Evolutionary conservation across 2,888 invertebrate genomes (phyloP).

Genomic region (Apoda limacodes): DNA sequence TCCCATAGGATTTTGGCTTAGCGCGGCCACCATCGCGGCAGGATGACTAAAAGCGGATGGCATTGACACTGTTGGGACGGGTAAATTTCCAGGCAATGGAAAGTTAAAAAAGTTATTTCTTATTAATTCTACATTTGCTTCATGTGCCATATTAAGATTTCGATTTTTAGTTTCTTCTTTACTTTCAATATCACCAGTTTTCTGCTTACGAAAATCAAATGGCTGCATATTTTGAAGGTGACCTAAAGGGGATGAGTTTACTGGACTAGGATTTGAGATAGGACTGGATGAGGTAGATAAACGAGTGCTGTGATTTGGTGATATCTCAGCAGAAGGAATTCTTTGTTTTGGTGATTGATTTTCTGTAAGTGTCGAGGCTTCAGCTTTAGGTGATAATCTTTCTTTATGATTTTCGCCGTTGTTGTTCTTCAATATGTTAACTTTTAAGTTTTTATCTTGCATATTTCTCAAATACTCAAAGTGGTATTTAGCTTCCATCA

Average conservation of each 20-base stretch:
- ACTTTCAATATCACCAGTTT: conserved; percentile 38
- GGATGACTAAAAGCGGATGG: conserved; percentile 70
- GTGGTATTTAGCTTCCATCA: conserved; percentile 58
- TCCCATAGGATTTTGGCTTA: conserved; percentile 71
- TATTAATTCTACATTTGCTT: conserved; percentile 71
- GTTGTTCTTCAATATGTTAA: conserved; percentile 24
- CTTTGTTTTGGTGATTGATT: conserved; percentile 38
- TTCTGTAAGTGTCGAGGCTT: conserved; percentile 30
- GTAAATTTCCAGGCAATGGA: conserved; percentile 68
- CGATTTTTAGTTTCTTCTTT: conserved; percentile 62
- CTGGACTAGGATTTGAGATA: conserved; percentile 67
- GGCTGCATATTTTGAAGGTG: conserved; percentile 96
- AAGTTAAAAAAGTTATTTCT: conserved; percentile 74
- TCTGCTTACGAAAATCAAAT: conserved; percentile 86
- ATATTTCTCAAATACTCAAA: conserved; percentile 51
- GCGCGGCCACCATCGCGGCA: conserved; percentile 74
- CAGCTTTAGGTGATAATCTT: conserved; percentile 33
- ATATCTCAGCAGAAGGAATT: conserved; percentile 47
- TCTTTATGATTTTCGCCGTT: too few species aligned
- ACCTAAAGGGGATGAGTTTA: conserved; percentile 83
- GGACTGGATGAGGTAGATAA: conserved; percentile 63
- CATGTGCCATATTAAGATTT: conserved; percentile 45
- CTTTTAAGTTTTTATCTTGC: conserved; percentile 44
- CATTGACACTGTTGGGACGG: conserved; percentile 68
- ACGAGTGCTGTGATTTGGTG: conserved; percentile 48